Conservation (phyloP, 2,113 vertebrate species). For the Xenus cinereus region DNA sequence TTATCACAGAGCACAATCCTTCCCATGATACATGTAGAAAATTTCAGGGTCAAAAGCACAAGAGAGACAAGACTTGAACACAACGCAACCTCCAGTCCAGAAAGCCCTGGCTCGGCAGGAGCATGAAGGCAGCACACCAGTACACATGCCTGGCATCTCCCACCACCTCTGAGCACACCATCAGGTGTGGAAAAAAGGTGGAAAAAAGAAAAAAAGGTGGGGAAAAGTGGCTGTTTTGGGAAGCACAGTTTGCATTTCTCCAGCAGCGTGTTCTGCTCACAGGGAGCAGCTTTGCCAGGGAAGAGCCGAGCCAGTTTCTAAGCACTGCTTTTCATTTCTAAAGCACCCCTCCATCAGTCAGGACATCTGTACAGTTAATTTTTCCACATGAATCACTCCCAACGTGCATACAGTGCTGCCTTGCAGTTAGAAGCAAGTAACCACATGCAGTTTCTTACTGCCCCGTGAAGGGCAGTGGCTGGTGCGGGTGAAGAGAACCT, state of each 20-base stretch:
- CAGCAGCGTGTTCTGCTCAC: fast-evolving
- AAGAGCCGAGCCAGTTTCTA: not conserved
- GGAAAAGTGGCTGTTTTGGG: not conserved
- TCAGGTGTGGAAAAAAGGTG: not conserved
- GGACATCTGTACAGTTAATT: not conserved
- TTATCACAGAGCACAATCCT: not conserved
- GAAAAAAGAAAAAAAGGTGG: not conserved
- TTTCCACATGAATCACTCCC: not conserved
- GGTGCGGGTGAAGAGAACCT: not conserved
- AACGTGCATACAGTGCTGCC: not conserved
- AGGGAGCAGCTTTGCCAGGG: not conserved
- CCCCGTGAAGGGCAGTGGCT: not conserved
- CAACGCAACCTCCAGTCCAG: not conserved
- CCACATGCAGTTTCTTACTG: not conserved
- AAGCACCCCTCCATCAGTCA: not conserved
- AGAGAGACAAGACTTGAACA: not conserved
- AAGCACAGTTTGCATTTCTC: not conserved
- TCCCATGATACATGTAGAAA: not conserved
- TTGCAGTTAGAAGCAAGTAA: not conserved
- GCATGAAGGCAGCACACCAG: fast-evolving
- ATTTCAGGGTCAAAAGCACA: not conserved
- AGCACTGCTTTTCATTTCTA: not conserved
- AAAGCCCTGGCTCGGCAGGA: not conserved
- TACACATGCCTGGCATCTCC: fast-evolving
- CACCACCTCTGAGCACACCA: not conserved